These are phyloP conservation scores for Sebastiscus tertius DNA, from an alignment of 2,797 vertebrate genomes.

Conservation along the genomic window DNA sequence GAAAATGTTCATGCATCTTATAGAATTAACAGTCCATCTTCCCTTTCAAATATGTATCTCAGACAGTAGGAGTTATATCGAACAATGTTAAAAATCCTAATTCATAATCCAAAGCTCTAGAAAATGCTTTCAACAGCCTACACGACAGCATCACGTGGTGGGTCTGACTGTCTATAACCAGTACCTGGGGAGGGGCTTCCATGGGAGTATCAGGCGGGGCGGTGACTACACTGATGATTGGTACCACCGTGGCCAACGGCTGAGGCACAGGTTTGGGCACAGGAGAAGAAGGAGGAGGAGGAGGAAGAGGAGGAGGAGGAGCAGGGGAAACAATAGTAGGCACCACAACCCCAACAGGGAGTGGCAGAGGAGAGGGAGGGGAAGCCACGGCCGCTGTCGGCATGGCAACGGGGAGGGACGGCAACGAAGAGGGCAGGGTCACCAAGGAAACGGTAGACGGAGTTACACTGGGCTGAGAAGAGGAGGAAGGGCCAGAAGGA, in stretches of 20 bases:
- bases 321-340: constrained; percentile 62
- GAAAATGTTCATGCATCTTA: neutral
- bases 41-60: neutral
- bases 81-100: neutral
- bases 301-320: constrained; percentile 59
- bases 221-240: constrained; percentile 90
- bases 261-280: constrained; percentile 84
- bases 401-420: constrained; percentile 83
- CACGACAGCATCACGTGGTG: constrained; percentile 8
- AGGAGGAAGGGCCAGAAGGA: constrained; percentile 73
- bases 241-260: constrained; percentile 88
- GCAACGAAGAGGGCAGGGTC: constrained; percentile 80
- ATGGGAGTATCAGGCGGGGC: constrained; percentile 85
- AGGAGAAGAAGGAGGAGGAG: constrained; percentile 67
- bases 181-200: constrained; percentile 93
- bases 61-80: neutral
- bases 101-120: neutral
- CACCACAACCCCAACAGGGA: constrained; percentile 55
- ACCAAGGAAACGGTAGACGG: constrained; percentile 72
- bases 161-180: constrained; percentile 38
- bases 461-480: constrained; percentile 75
- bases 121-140: neutral
- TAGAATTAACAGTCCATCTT: neutral
- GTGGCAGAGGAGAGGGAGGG: constrained; percentile 74
- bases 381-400: constrained; percentile 81